Base-by-base conservation (phyloP, 2,797 vertebrate genomes). In the Toxotes lorentzi region DNA sequence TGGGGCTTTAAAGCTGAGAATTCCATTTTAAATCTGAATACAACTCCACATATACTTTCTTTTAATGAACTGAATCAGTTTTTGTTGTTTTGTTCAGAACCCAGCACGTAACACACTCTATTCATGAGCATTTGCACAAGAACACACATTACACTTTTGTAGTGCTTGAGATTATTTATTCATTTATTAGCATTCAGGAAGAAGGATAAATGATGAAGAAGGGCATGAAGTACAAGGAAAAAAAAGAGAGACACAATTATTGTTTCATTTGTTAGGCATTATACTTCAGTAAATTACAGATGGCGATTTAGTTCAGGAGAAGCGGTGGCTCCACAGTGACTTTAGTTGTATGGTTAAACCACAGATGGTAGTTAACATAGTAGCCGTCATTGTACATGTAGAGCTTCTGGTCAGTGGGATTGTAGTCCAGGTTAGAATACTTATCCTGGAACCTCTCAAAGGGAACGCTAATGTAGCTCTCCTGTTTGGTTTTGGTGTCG, bases 311-410 rank as follows among this genome's bases (percentile, higher is more conserved):
- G 11, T 40, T 78, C 5, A 78, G 35, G 23, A 56, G 35, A 7
- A 73, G 0, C 24, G 78, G 34, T 27, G 81, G 76, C 4, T 48
- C 10, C 21, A 5, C 77, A 7, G 78, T 84, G 34, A 88, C 79
- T 23, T 24, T 34, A 41, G 70, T 21, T 30, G 86, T 89, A 50
- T 92, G 71, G 62, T 94, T 92, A 53, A 95, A 92, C 89, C 88
- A 91, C 58, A 93, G 73, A 41, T 90, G 85, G 70, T 94, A 94
- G 68, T 16, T 88, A 2, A 94, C 83, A 32, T 94, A 93, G 85
- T 93, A 95, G 54, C 94, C 94, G 13, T 93, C 58, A 34, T 89
- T 95, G 86, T 92, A 94, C 91, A 95, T 94, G 78, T 95, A 95
- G 53, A 95, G 91, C 82, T 92, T 94, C 86, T 95, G 92, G 74